A percentile compares a stretch with the other conserved stretches of the same genome.
Evolutionary conservation across 2,113 vertebrate species (phyloP).

Genomic region (Cyprinodon variegatus): DNA sequence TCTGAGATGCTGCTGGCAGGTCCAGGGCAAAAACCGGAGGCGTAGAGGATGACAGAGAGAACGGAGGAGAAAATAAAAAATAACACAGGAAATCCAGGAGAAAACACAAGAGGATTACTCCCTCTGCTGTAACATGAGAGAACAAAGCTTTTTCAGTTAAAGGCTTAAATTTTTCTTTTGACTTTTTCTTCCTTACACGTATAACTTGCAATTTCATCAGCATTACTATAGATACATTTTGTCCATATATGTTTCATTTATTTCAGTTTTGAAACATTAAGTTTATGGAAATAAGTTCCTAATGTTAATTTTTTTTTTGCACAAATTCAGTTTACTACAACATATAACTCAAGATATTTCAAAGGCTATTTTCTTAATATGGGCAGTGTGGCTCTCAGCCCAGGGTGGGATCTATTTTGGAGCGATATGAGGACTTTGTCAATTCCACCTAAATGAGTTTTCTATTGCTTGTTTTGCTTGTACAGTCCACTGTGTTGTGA

Average conservation of each 20-base stretch:
- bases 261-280: conserved; percentile 51
- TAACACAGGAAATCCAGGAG: conserved; percentile 38
- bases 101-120: conserved; percentile 65
- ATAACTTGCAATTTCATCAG: conserved; percentile 37
- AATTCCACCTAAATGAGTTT: too few relatives aligned
- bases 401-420: neutral
- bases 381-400: neutral
- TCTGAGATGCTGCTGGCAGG: conserved; percentile 87
- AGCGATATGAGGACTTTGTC: neutral
- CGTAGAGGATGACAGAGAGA: conserved; percentile 24
- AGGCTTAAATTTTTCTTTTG: conserved; percentile 20
- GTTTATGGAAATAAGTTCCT: conserved; percentile 41
- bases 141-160: conserved; percentile 48
- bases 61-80: neutral
- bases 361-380: neutral
- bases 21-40: conserved; percentile 81
- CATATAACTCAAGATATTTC: conserved; percentile 8
- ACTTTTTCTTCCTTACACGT: conserved; percentile 3
- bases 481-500: neutral
- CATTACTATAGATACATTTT: conserved; percentile 26
- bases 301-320: conserved; percentile 23
- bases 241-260: conserved; percentile 21
- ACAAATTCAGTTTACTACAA: conserved; percentile 44
- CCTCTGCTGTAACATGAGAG: conserved; percentile 66
- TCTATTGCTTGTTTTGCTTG: neutral